Evolutionary conservation across 2,888 invertebrate species (phyloP).

Genomic region (Scrobipalpa atriplicella): DNA sequence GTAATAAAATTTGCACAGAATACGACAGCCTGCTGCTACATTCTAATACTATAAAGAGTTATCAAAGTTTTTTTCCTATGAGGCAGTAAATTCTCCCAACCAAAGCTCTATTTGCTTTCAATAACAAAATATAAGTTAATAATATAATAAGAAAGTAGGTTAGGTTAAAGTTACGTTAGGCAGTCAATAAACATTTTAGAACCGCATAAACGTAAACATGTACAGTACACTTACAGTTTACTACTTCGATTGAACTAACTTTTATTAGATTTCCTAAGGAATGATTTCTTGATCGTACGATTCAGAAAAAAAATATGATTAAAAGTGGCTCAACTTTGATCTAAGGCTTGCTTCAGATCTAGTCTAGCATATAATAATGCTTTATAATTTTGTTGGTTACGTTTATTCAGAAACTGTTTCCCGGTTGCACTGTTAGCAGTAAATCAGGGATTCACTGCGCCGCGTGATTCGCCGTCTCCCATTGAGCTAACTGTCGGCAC

Average conservation of each 20-base stretch:
- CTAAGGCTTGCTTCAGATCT: too few relatives aligned
- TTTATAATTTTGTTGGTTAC: too few relatives aligned
- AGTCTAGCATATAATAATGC: too few relatives aligned
- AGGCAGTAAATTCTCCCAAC: background rate
- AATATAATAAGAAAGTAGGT: background rate
- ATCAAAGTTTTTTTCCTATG: background rate
- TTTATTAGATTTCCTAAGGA: too few relatives aligned
- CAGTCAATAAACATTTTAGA: background rate
- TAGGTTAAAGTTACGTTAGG: background rate
- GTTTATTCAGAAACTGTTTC: background rate
- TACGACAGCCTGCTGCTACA: too few relatives aligned
- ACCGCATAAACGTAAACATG: background rate
- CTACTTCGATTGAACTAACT: too few relatives aligned
- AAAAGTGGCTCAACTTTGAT: too few relatives aligned
- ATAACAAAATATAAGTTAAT: background rate
- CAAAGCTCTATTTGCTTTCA: background rate
- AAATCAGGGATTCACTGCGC: constrained; percentile 19
- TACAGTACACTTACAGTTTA: too few relatives aligned
- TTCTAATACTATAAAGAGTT: too few relatives aligned
- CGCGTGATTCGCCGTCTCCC: constrained; percentile 25
- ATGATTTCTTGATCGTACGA: too few relatives aligned
- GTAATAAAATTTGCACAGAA: too few relatives aligned
- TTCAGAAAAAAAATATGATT: too few relatives aligned
- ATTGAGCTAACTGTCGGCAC: constrained; percentile 69
- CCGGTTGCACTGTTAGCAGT: background rate